Evolutionary conservation across 2,888 invertebrate genomes (phyloP), one percentile per base, ranked within the genome.

Genomic region (Trissolcus brochymenae): DNA sequence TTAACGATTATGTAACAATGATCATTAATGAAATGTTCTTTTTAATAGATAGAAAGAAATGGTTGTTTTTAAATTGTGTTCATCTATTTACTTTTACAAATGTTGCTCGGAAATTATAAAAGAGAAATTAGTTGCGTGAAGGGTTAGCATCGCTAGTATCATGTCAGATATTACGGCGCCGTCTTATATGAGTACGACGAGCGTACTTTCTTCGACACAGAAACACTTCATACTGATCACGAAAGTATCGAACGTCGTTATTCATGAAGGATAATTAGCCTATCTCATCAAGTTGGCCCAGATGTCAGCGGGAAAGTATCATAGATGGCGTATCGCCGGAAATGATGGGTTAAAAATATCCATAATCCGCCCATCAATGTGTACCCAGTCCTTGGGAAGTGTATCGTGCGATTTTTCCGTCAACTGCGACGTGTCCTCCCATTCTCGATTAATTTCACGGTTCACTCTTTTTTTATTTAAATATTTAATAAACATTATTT

Each of bases 181-280:
- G 73, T 51, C 59, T 64, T 65, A 68, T 68, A 74, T 62, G 59
- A 73, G 60, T 49, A 64, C 72, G 64, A 54, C 77, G 79, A 78
- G 79, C 78, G 76, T 81, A 83, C 83, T 83, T 83, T 83, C 83
- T 82, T 82, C 82, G 82, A 81, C 83, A 83, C 80, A 82, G 82
- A 82, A 83, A 82, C 80, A 78, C 76, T 72, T 75, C 71, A 64
- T 53, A 71, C 61, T 50, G 74, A 80, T 71, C 76, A 66, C 71
- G 74, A 71, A n/a, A 62, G 78, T 78, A 80, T 80, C 76, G 76
- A 57, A 78, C 75, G 78, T 80, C 76, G 78, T 78, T 80, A 78
- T 74, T 80, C 79, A 78, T 59, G 73, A 55, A 53, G 65, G 65
- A 73, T 80, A 80, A 80, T 80, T 80, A 78, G 66, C 78, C 76